These are phyloP conservation scores for Myoxocephalus aenaeus DNA, from an alignment of 2,797 vertebrate species.

Conservation along the genomic window DNA sequence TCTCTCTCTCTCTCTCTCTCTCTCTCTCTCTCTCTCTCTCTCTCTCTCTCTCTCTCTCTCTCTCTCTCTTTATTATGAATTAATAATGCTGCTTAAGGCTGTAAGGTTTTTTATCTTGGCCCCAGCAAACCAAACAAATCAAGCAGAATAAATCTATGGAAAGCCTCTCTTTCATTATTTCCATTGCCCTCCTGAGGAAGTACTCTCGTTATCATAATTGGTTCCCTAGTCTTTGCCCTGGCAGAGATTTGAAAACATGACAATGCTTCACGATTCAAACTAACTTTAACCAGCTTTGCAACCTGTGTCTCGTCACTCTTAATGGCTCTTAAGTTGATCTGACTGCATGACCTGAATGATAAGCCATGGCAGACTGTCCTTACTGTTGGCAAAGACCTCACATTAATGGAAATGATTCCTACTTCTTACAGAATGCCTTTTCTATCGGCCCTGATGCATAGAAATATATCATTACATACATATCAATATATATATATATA, in stretches of 20 bases:
- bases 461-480: background rate
- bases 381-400: constrained; percentile 31
- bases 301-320: constrained; percentile 88
- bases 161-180: constrained; percentile 68
- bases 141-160: constrained; percentile 74
- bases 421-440: constrained; percentile 23
- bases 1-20: constrained; percentile 17
- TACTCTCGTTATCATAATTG: constrained; percentile 86
- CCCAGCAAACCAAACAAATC: constrained; percentile 72
- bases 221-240: constrained; percentile 64
- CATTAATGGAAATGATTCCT: constrained; percentile 34
- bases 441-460: background rate
- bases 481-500: too few species aligned
- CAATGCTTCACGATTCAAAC: constrained; percentile 75
- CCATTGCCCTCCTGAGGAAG: constrained; percentile 72
- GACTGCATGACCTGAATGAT: constrained; percentile 87
- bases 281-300: constrained; percentile 88
- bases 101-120: constrained; percentile 73
- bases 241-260: constrained; percentile 69
- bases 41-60: constrained; percentile 18
- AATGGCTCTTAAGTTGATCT: constrained; percentile 91
- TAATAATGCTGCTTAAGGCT: constrained; percentile 79
- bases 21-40: constrained; percentile 8
- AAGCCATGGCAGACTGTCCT: constrained; percentile 77
- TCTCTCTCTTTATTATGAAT: constrained; percentile 55